A percentile compares a stretch with the other conserved stretches of the same genome.
phyloP scores from a whole-genome alignment of 2,113 vertebrate species.

The Dolichotis patagonum region DNA sequence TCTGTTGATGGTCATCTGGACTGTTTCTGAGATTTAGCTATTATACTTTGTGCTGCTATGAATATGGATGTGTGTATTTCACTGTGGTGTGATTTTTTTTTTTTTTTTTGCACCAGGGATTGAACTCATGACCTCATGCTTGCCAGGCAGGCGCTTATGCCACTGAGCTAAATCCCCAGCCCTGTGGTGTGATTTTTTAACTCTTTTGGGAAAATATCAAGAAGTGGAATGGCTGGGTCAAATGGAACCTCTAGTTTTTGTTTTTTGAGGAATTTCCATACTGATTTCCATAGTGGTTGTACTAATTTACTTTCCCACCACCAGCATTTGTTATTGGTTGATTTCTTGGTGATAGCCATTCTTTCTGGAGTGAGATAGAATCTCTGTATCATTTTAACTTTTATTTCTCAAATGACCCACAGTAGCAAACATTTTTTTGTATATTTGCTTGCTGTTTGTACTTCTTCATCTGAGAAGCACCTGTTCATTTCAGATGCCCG shows the following conservation, averaged over 20 bases:
- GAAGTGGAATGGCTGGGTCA: not conserved
- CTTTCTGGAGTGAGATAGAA: not conserved
- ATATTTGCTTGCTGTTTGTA: not conserved
- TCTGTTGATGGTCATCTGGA: not conserved
- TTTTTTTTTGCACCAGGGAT: too few species aligned
- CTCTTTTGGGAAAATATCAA: not conserved
- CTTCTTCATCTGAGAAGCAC: not conserved
- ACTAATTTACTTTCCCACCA: not conserved
- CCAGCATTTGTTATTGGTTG: not conserved
- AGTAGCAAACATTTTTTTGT: not conserved
- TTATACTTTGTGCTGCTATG: not conserved
- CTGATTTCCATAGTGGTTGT: not conserved
- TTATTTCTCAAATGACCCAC: not conserved
- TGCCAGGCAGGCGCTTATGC: too few species aligned
- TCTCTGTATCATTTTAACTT: not conserved
- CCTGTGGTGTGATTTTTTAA: not conserved
- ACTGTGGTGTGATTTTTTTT: not conserved
- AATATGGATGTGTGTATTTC: not conserved
- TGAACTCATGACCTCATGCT: too few species aligned
- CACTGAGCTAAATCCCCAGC: too few species aligned
- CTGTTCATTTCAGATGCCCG: not conserved
- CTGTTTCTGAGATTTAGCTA: not conserved
- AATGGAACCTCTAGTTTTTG: not conserved
- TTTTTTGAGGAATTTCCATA: not conserved
- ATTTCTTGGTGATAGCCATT: not conserved